These are phyloP conservation scores for Typhlomys cinereus DNA, from an alignment of 2,113 vertebrate species.

Conservation along the genomic window DNA sequence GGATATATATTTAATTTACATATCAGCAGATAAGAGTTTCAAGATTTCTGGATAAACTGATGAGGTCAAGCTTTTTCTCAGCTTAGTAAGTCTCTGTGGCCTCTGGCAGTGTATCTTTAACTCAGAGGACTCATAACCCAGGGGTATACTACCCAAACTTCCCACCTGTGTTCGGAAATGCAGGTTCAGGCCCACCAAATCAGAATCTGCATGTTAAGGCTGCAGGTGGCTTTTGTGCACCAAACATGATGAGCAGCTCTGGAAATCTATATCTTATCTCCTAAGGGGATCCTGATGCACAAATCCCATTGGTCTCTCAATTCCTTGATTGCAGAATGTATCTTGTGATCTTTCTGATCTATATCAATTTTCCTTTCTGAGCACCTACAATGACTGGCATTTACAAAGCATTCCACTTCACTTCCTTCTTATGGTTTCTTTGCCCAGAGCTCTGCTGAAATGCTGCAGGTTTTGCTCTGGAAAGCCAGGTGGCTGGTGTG, in stretches of 20 bases:
- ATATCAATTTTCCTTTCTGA: slow-evolving; percentile 53
- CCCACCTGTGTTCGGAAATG: not conserved
- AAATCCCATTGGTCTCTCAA: not conserved
- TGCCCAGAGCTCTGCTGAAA: slow-evolving; percentile 33
- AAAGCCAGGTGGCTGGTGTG: slow-evolving; percentile 72
- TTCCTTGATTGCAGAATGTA: slow-evolving; percentile 39
- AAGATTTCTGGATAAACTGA: not conserved
- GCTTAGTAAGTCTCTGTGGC: not conserved
- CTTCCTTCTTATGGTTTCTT: slow-evolving; percentile 45
- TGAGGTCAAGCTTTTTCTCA: not conserved
- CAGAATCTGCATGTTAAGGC: not conserved
- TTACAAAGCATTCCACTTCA: slow-evolving; percentile 44
- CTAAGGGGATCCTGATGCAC: not conserved
- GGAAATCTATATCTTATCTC: slow-evolving; percentile 21
- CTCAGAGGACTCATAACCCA: not conserved
- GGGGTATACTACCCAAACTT: not conserved
- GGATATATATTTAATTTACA: not conserved
- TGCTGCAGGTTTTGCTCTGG: slow-evolving; percentile 11
- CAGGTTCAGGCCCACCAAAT: not conserved
- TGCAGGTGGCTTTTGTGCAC: not conserved
- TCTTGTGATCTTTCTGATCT: slow-evolving; percentile 52
- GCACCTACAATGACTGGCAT: slow-evolving; percentile 22
- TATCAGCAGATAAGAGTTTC: not conserved
- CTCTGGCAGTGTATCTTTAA: not conserved
- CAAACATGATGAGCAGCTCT: not conserved